Evolutionary conservation across 2,888 invertebrate genomes (phyloP), one percentile per base, ranked within the genome.

Genomic region (Sinelater perroti): DNA sequence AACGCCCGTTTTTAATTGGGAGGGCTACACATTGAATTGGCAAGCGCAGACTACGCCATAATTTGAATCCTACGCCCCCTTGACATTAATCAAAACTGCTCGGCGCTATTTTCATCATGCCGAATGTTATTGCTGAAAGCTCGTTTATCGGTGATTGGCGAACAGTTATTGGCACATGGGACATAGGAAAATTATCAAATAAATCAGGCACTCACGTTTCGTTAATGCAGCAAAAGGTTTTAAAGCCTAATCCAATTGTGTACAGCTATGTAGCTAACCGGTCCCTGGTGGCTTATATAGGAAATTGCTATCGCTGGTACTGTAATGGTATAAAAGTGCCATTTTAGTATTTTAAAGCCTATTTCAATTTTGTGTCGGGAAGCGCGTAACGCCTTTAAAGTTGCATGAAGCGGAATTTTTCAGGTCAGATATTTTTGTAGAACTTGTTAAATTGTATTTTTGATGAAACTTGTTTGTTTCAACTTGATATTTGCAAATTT

Each of bases 161-260:
- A 40, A 40, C 55, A 47, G 46, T 55, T 55, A 55, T 55, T 55
- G 55, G 47, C 47, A 47, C 38, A 47, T 46, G 45, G 47, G 47
- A 55, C 47, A 40, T 33, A 28, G 18, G 44, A 45, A 45, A 53
- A 53, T 53, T 53, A 53, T 53, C 53, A 21, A 53, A 53, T 53
- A 53, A 53, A 53, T 53, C 53, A 53, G 46, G 53, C 36, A 53
- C 53, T 53, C 45, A 35, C 45, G 30, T 52, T 33, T 53, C 45
- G 53, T 45, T 45, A 53, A 53, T 53, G 33, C 36, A 11, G 33
- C 45, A 45, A 45, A 44, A 53, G 44, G 44, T 24, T 53, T 53
- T 53, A 36, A 36, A 45, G 28, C 53, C 26, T 45, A 53, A 53
- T 53, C 53, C 31, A 53, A 53, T 53, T 53, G 53, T 53, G 45